A percentile compares a stretch with the other conserved stretches of the same genome.
Evolutionary conservation across 2,113 vertebrate genomes (phyloP).

Genomic region (Isichthys henryi): DNA sequence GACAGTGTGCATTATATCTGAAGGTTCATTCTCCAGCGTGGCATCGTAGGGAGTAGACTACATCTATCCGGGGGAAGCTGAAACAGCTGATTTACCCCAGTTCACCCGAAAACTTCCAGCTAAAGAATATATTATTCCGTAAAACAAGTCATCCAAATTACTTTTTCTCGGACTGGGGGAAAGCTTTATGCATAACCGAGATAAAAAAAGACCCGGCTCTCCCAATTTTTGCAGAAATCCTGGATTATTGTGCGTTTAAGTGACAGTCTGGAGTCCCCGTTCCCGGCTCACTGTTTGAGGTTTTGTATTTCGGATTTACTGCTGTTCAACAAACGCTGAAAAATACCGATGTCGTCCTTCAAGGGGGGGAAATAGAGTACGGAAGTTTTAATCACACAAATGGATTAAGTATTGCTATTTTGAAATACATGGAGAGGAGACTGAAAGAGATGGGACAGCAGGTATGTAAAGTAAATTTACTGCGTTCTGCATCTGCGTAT

Average conservation of each 20-base stretch:
- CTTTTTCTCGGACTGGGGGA: background rate
- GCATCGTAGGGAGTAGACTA: background rate
- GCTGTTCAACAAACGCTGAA: background rate
- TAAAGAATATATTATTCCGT: background rate
- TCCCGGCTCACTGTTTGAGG: background rate
- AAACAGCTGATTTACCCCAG: background rate
- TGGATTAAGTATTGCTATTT: background rate
- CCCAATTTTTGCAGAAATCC: background rate
- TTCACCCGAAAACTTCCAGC: background rate
- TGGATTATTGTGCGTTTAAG: background rate
- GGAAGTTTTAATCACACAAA: background rate
- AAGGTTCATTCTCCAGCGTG: background rate
- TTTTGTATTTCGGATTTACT: background rate
- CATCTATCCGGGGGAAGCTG: background rate
- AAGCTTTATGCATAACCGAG: background rate
- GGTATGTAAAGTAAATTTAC: slow-evolving; percentile 5
- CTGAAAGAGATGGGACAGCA: background rate
- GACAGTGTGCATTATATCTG: background rate
- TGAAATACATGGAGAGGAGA: background rate
- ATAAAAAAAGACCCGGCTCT: background rate
- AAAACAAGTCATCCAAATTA: background rate
- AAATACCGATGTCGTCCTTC: background rate
- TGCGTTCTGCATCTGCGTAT: background rate
- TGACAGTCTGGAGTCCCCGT: background rate
- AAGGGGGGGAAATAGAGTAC: background rate